phyloP scores from a whole-genome alignment of 2,113 vertebrate genomes.

The Pandion haliaetus region DNA sequence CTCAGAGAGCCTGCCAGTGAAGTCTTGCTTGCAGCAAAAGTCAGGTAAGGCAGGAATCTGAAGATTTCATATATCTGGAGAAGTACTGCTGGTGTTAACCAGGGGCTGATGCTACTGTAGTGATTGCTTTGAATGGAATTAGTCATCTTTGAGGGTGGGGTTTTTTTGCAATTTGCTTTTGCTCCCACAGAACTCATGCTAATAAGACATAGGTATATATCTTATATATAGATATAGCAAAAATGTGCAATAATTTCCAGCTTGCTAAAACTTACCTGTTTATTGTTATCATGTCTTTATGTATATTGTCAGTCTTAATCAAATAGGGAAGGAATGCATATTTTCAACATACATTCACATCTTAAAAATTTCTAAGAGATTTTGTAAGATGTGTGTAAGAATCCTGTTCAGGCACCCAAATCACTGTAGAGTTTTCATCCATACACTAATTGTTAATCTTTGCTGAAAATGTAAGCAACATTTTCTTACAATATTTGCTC shows the following conservation, averaged over 20 bases:
- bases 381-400: background rate
- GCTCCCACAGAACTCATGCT: background rate
- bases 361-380: background rate
- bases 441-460: background rate
- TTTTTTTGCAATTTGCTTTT: background rate
- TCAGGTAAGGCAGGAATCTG: background rate
- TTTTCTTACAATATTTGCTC: background rate
- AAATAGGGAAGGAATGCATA: background rate
- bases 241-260: background rate
- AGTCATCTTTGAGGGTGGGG: background rate
- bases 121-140: background rate
- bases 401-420: background rate
- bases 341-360: background rate
- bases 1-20: background rate
- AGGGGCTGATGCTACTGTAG: background rate
- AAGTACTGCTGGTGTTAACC: background rate
- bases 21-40: background rate
- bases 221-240: background rate
- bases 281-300: background rate
- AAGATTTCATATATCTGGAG: background rate
- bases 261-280: background rate
- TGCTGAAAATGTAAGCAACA: background rate
- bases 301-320: background rate
- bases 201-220: background rate
- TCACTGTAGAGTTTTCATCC: background rate